Evolutionary conservation across 2,113 vertebrate species (phyloP), one percentile per base, ranked within the genome.

Genomic region (Hirundichthys speculiger): DNA sequence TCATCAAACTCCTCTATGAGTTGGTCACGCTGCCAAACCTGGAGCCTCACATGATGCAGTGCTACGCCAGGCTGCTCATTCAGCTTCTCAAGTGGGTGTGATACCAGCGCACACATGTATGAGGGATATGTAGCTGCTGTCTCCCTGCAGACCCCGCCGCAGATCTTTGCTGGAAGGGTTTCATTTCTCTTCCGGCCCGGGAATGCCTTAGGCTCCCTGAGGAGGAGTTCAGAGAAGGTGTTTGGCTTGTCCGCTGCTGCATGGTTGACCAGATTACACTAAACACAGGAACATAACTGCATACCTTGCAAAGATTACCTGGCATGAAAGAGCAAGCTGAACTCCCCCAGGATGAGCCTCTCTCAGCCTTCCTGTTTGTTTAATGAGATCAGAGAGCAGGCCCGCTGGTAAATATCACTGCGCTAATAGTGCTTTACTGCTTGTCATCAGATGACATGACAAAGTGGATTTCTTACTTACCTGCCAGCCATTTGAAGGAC

Each of bases 31-130:
- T 98, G 77, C 95, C 96, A 0, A 91, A 94, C 80, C 90, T 98
- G 90, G 96, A 99, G 88, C 95, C 98, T 77, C 92, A 96, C 88
- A 97, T 96, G 95, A 96, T 98, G 95, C 96, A 97, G 83, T 94
- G 91, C 77, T 98, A 96, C 89, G 95, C 96, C 62, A 93, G 95
- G 64, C 93, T 98, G 52, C 92, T 99, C 80, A 94, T 98, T 82
- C 96, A 92, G 79, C 92, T 98, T 46, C 90, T 98, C 56, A 98
- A 98, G 97, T 99, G 90, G 89, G 96, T 94, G 45, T 21, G 38
- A 50, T 14, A 49, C 13, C 27, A 48, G 4, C 15, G 52, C 34
- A 54, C 45, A 27, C 25, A 60, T 16, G 9, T 18, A 3, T 5
- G 19, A 27, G n/a, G 43, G 18, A 55, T 21, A 3, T 25, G 45